Conservation (phyloP, 2,888 invertebrate species). For the Argyra leucocephala region DNA sequence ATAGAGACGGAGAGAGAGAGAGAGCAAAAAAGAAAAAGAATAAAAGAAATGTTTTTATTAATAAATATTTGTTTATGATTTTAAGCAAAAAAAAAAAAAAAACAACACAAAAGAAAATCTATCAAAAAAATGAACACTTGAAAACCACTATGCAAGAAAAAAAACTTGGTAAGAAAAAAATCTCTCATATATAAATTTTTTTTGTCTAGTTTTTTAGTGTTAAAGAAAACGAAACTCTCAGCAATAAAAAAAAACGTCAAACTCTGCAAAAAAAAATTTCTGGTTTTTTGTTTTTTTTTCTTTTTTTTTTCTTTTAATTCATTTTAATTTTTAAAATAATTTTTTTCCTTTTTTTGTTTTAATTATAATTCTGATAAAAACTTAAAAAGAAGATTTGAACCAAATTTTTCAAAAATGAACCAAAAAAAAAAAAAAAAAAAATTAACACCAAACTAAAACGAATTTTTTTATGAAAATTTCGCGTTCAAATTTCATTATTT, state of each 20-base stretch:
- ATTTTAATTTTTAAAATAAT: no score
- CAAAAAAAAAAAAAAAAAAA: no score
- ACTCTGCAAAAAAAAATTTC: conserved; percentile 21
- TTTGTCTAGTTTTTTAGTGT: conserved; percentile 20
- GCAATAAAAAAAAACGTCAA: conserved; percentile 25
- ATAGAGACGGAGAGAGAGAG: no score
- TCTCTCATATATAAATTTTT: conserved; percentile 15
- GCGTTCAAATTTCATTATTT: not conserved
- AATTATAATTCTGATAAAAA: no score
- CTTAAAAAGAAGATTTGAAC: no score
- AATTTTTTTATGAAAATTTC: not conserved
- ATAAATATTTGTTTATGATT: conserved; percentile 7
- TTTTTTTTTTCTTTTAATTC: no score
- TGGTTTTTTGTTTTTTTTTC: not conserved
- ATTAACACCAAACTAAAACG: no score
- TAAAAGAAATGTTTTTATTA: not conserved
- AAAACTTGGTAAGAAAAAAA: conserved; percentile 15
- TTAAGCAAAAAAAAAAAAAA: not conserved
- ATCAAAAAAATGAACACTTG: conserved; percentile 9
- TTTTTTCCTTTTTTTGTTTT: no score
- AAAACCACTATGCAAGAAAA: conserved; percentile 22
- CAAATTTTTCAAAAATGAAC: no score
- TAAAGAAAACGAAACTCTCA: conserved; percentile 25
- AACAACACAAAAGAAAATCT: conserved; percentile 18
- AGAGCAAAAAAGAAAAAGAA: conserved; percentile 9